Conservation (phyloP, 2,797 vertebrate species). For the Macrochelys suwanniensis region DNA sequence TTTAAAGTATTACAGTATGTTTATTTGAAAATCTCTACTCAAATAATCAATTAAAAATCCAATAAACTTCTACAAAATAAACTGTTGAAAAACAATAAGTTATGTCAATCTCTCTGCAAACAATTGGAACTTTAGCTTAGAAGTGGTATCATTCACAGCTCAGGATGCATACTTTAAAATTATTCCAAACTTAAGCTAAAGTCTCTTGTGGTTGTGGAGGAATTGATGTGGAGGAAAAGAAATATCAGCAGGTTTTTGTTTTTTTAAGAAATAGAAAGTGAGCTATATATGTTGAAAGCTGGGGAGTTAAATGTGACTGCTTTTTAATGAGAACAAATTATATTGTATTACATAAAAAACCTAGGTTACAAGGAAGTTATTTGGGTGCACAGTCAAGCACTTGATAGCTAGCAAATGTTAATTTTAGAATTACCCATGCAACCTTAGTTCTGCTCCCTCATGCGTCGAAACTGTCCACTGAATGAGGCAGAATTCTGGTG, state of each 20-base stretch:
- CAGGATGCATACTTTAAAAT: constrained; percentile 52
- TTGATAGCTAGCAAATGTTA: neutral
- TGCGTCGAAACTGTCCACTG: no score
- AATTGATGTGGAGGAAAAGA: constrained; percentile 20
- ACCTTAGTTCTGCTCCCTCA: neutral
- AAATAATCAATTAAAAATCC: neutral
- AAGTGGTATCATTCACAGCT: neutral
- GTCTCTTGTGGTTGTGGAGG: neutral
- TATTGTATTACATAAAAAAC: neutral
- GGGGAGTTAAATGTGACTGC: neutral
- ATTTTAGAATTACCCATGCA: neutral
- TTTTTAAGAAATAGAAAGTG: constrained; percentile 2
- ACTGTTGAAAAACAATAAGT: constrained; percentile 24
- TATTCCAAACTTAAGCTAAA: constrained; percentile 16
- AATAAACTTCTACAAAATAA: constrained; percentile 16
- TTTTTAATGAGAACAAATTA: neutral
- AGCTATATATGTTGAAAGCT: neutral
- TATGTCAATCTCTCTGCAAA: neutral
- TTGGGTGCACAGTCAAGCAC: neutral
- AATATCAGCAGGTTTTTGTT: constrained; percentile 27
- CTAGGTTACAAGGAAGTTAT: neutral
- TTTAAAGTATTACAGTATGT: constrained; percentile 31
- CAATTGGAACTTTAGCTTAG: neutral
- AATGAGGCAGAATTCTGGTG: neutral
- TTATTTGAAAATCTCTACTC: constrained; percentile 46